Evolutionary conservation across 2,113 vertebrate genomes (phyloP), one percentile per base, ranked within the genome.

Genomic region (Neolamprologus longior): DNA sequence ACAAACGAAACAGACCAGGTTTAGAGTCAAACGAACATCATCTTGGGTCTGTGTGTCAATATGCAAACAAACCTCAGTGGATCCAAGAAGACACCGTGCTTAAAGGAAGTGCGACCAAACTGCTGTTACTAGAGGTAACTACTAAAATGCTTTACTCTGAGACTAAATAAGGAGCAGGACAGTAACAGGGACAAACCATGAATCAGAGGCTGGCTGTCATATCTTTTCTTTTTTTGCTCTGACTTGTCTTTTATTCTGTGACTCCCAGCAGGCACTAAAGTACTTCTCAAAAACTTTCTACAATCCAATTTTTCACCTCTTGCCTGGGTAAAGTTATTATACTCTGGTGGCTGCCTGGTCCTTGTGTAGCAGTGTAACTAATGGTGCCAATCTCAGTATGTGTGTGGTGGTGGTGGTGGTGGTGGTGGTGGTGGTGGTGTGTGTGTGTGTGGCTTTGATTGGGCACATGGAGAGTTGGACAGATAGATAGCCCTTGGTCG

Each of bases 231-330:
- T 83, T 76, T 83, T 88, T 82, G 63, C 57, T 52, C 73, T 15
- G 88, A 26, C 81, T 93, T 76, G 86, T 89, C 82, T 87, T 82
- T 84, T 76, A 54, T 80, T 76, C 54, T 57, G 47, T 28, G 80
- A 91, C 88, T 94, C 93, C 86, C 90, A 91, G 87, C 81, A 92
- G 89, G 85, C 91, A 87, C 84, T 73, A 61, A 90, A 93, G 80
- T 79, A 82, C 84, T 89, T 90, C 85, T 90, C 81, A 83, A 91
- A 87, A 92, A 86, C 55, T 81, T 92, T 90, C 84, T 88, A 58
- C 82, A 89, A 87, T 92, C 87, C 87, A 86, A 88, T 93, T 93
- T 89, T 93, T 92, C 91, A 89, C 91, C 88, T 94, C 89, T 92
- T 55, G 90, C 81, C 88, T 28, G 81, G 61, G 55, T 91, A 68